Evolutionary conservation across 1,140 invertebrate species (phyloP).

Genomic region (Leptinotarsa lineolata): DNA sequence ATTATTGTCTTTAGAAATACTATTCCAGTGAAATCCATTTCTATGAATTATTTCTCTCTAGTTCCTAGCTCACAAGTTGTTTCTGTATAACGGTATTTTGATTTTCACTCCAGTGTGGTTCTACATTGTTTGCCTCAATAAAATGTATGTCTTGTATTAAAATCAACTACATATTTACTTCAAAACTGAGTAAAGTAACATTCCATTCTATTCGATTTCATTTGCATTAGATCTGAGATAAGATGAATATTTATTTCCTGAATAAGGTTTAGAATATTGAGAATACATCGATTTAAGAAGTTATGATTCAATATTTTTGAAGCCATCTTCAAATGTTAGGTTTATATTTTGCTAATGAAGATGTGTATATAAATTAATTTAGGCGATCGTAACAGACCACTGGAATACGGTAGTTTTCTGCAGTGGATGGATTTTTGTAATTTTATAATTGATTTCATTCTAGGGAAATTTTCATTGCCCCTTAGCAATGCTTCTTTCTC

Average conservation of each 20-base stretch:
- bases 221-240: not conserved
- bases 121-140: not conserved
- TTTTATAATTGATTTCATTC: constrained; percentile 36
- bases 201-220: not conserved
- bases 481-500: constrained; percentile 11
- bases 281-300: not conserved
- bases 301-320: not conserved
- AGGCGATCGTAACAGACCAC: constrained; percentile 35
- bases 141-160: not conserved
- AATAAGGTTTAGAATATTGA: not conserved
- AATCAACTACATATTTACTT: not conserved
- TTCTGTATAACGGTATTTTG: not conserved
- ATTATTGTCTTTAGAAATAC: too few species aligned
- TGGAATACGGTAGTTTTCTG: constrained; percentile 34
- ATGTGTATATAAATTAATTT: constrained; percentile 29
- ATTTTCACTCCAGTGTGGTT: not conserved
- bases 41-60: not conserved
- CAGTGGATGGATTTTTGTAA: constrained; percentile 36
- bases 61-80: not conserved
- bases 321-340: constrained; percentile 18
- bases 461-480: constrained; percentile 15
- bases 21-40: not conserved
- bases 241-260: not conserved
- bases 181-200: not conserved
- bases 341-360: constrained; percentile 22